phyloP scores from a whole-genome alignment of 2,888 invertebrate species.

The Apotomis capreana region DNA sequence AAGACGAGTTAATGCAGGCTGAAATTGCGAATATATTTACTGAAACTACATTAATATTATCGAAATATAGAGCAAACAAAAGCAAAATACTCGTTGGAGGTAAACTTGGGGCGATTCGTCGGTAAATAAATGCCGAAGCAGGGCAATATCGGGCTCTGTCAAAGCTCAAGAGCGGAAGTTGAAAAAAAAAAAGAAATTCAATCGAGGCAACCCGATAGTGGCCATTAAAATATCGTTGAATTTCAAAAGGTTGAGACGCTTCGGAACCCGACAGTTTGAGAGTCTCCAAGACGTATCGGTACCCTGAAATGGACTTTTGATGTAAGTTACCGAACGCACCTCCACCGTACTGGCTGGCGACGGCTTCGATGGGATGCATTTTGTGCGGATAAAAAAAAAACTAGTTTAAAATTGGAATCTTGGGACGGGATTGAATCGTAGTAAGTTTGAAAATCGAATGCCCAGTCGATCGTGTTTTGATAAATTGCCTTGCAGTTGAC shows the following conservation, averaged over 20 bases:
- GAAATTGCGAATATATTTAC: constrained; percentile 19
- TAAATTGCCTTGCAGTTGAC: not conserved
- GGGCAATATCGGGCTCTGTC: constrained; percentile 69
- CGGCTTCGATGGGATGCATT: constrained; percentile 47
- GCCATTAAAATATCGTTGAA: constrained; percentile 82
- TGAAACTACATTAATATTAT: constrained; percentile 24
- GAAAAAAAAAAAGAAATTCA: constrained; percentile 64
- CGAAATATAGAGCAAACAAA: constrained; percentile 40
- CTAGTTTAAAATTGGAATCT: constrained; percentile 39
- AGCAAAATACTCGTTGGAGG: constrained; percentile 51
- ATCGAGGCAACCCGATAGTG: constrained; percentile 72
- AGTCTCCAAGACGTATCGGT: constrained; percentile 68
- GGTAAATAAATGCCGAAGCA: constrained; percentile 69
- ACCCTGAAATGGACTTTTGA: constrained; percentile 76
- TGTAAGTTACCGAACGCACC: constrained; percentile 67
- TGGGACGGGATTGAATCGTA: constrained; percentile 10
- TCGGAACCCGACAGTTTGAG: constrained; percentile 60
- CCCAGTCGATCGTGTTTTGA: not conserved
- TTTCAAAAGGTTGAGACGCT: constrained; percentile 73
- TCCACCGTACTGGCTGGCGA: constrained; percentile 43
- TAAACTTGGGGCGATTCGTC: constrained; percentile 56
- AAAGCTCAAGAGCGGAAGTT: constrained; percentile 54
- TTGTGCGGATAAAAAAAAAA: constrained; percentile 45
- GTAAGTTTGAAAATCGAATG: constrained; percentile 20
- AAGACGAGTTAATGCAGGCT: not conserved